Evolutionary conservation across 1,140 invertebrate genomes (phyloP).

Genomic region (Vanessa tameamea): DNA sequence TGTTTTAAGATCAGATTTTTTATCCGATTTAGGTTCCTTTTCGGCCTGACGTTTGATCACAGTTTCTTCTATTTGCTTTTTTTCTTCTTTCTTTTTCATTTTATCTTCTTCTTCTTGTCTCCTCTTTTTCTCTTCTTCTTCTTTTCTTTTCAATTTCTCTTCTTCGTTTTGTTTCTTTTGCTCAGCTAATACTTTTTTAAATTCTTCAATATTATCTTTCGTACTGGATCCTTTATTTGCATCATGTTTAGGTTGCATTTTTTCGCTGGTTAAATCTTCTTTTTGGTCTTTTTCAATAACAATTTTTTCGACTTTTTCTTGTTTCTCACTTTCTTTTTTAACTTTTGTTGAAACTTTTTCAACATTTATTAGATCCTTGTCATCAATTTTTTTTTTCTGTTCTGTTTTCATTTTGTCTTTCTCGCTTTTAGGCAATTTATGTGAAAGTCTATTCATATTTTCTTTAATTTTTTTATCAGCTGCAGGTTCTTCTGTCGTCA

Average conservation of each 20-base stretch:
- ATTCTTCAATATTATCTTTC: background rate
- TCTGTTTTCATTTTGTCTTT: slow-evolving; percentile 6
- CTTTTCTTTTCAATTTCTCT: slow-evolving; percentile 20
- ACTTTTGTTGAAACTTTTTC: background rate
- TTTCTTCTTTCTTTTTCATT: background rate
- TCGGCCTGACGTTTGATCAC: too few species aligned
- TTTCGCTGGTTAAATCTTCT: background rate
- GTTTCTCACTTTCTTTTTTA: slow-evolving; percentile 32
- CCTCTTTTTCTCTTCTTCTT: slow-evolving; percentile 24
- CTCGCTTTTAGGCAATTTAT: background rate
- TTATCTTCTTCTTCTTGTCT: slow-evolving; percentile 18
- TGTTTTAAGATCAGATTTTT: slow-evolving; percentile 16
- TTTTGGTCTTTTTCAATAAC: slow-evolving; percentile 24
- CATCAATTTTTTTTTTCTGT: slow-evolving; percentile 1
- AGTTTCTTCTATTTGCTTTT: background rate
- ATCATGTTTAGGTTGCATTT: slow-evolving; percentile 14
- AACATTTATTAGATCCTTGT: background rate
- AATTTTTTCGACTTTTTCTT: slow-evolving; percentile 26
- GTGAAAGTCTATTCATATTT: background rate
- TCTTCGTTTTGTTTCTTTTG: slow-evolving; percentile 28
- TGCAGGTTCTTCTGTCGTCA: slow-evolving; percentile 1
- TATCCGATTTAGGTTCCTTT: background rate
- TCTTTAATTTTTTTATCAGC: background rate
- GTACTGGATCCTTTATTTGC: background rate
- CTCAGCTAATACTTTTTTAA: background rate